Base-by-base conservation (phyloP, 2,797 vertebrate species). In the Botia almorhae region DNA sequence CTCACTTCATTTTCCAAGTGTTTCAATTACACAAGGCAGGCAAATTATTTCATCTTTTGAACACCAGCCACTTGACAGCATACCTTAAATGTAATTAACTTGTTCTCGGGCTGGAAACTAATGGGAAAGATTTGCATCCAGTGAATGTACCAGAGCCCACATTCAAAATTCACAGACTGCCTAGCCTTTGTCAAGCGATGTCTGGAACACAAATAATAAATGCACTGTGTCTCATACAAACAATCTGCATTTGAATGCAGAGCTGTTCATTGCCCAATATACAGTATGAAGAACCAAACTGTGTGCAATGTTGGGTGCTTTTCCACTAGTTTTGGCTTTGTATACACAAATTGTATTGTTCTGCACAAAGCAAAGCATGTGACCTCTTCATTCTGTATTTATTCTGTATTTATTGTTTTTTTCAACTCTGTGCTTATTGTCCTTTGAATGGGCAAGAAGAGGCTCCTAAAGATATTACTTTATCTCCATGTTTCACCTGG, bases 141-240 rank as follows among this genome's bases (percentile, higher is more conserved):
- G 21, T 64, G 61, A 72, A 79, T 65, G 69, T 46, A 55, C 65
- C 12, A 65, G 11, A 65, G 16, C 11, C 60, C 21, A 26, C 60
- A 80, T 67, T 73, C 33, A 80, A 63, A 67, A 64, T 65, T n/a
- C 63, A 23, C 19, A n/a, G 74, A 69, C 21, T 7, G 12, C 50
- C 16, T 33, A 17, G 61, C 60, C 65, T 80, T 80, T 73, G 70
- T 80, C 78, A 80, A 67, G 72, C 33, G 29, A 73, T 48, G 48
- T 36, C 51, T 73, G 36, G 16, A 56, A 74, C 21, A 74, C 48
- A 56, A 29, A 71, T 80, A 67, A 65, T 53, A 67, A 48, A 67
- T 74, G 50, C 36, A 73, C 29, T 67, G 58, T 48, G 50, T 67
- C n/a, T 78, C n/a, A 36, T 56, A 29, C 36, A 65, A 67, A 67